These are phyloP conservation scores for Epizoanthus rinbou DNA, from an alignment of 92 coral and sea anemone species.

Conservation along the genomic window DNA sequence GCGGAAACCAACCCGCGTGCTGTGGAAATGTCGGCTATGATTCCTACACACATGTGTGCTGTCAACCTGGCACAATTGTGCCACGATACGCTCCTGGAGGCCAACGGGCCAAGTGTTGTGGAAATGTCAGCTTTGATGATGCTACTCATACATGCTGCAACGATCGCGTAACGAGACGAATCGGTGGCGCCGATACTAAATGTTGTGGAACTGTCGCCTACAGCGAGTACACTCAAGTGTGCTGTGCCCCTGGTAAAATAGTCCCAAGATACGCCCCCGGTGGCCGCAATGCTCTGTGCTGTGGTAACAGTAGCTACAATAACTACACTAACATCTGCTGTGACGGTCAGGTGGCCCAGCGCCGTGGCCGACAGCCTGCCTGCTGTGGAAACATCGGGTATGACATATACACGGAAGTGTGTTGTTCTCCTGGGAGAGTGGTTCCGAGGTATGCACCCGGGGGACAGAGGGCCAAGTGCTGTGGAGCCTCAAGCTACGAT, in stretches of 20 bases:
- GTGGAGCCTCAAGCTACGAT: slow-evolving; percentile 38
- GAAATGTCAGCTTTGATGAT: slow-evolving; percentile 17
- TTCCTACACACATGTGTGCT: slow-evolving; percentile 46
- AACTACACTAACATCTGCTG: slow-evolving; percentile 47
- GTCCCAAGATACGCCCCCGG: slow-evolving; percentile 46
- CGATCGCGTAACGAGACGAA: slow-evolving; percentile 23
- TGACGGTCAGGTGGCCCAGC: slow-evolving; percentile 30
- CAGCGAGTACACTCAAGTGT: slow-evolving; percentile 47
- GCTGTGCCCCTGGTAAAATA: slow-evolving; percentile 39
- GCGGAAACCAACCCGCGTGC: slow-evolving; percentile 29
- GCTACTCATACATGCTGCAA: slow-evolving; percentile 45
- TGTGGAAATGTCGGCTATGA: slow-evolving; percentile 40
- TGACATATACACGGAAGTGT: slow-evolving; percentile 41
- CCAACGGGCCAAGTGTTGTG: slow-evolving; percentile 44
- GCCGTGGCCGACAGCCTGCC: slow-evolving; percentile 30
- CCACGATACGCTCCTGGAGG: slow-evolving; percentile 32
- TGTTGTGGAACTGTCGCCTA: slow-evolving; percentile 41
- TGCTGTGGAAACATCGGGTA: slow-evolving; percentile 52
- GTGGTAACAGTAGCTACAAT: slow-evolving; percentile 41
- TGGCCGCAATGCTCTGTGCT: slow-evolving; percentile 42
- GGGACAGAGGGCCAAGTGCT: slow-evolving; percentile 41
- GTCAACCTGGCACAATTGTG: slow-evolving; percentile 17
- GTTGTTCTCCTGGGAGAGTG: slow-evolving; percentile 37
- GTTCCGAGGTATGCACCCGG: slow-evolving; percentile 38
- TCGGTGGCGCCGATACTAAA: slow-evolving; percentile 30